Base-by-base conservation (phyloP, 35 echinoderm and acorn worm genomes). In the Hemicentrotus pulcherrimus region DNA sequence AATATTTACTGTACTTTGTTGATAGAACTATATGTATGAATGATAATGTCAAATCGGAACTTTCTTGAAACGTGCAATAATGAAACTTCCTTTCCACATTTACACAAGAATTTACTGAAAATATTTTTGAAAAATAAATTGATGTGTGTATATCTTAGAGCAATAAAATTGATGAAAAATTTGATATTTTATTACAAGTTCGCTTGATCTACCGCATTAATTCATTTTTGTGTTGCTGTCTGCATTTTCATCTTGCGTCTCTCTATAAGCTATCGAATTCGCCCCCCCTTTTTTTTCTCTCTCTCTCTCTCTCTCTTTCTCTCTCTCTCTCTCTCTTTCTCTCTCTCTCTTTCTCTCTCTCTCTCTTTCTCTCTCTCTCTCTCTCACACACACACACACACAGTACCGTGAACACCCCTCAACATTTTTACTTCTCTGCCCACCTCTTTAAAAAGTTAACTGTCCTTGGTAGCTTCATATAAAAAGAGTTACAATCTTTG, bases 131-230 rank as follows among this genome's bases (percentile, higher is more conserved):
- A 18, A 78, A 78, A 28, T 78, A 78, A 30, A 78, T 28, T 78
- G 65, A 78, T 78, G 65, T 78, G 65, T 78, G 65, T 78, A 78
- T 78, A 78, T 78, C 65, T 78, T 78, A 78, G 22, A 78, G 65
- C 19, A 78, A 78, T 78, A 78, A 78, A 78, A 28, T 22, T 78
- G 65, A n/a, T 28, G 65, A 78, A 28, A 55, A 4, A 22, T 78
- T 78, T n/a, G 65, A 78, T 78, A 78, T 78, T 78, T 78, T 78
- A 78, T 78, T 78, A 78, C 1, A 78, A n/a, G 28, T 22, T n/a
- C 19, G 65, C 65, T 78, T 28, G 65, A 78, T 78, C 65, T 28
- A 28, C 19, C 24, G 7, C 28, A 28, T 28, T 15, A 3, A n/a
- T 8, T 28, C 28, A 78, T 78, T 78, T 2, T n/a, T 41, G 3